Conservation (phyloP, 2,888 invertebrate species). For the Coleophora flavipennella region DNA sequence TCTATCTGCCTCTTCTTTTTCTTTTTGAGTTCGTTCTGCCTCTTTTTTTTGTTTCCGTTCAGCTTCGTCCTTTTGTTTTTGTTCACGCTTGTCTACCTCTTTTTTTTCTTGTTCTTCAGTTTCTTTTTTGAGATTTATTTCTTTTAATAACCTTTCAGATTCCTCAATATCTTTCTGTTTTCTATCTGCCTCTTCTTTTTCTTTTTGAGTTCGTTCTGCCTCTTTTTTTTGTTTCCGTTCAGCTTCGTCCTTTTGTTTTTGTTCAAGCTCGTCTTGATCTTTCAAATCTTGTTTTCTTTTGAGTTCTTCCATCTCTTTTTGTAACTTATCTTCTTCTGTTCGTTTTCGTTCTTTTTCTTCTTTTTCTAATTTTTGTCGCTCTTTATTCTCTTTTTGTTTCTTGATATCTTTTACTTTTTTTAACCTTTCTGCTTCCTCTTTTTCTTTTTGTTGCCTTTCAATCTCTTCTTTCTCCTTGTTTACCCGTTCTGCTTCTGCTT, state of each 20-base stretch:
- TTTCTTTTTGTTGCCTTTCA: not conserved
- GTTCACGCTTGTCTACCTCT: constrained; percentile 1
- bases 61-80: constrained; percentile 3
- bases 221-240: not conserved
- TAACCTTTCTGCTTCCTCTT: constrained; percentile 10
- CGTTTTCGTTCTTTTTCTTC: constrained; percentile 2
- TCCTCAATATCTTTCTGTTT: constrained; percentile 12
- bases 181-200: constrained; percentile 1
- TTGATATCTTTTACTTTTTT: not conserved
- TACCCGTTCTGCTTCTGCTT: constrained; percentile 11
- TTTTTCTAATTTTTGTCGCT: constrained; percentile 3
- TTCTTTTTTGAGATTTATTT: no score
- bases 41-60: not conserved
- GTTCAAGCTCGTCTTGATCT: constrained; percentile 1
- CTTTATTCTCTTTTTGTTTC: not conserved
- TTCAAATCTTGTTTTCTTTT: constrained; percentile 6
- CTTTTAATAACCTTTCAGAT: constrained; percentile 10
- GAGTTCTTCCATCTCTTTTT: constrained; percentile 2
- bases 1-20: constrained; percentile 1
- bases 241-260: constrained; percentile 3
- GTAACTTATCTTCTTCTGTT: constrained; percentile 1
- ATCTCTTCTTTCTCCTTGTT: constrained; percentile 3
- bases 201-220: not conserved
- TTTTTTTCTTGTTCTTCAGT: constrained; percentile 8
- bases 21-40: not conserved